Evolutionary conservation across 2,797 vertebrate genomes (phyloP), one percentile per base, ranked within the genome.

Genomic region (Siniperca undulata): DNA sequence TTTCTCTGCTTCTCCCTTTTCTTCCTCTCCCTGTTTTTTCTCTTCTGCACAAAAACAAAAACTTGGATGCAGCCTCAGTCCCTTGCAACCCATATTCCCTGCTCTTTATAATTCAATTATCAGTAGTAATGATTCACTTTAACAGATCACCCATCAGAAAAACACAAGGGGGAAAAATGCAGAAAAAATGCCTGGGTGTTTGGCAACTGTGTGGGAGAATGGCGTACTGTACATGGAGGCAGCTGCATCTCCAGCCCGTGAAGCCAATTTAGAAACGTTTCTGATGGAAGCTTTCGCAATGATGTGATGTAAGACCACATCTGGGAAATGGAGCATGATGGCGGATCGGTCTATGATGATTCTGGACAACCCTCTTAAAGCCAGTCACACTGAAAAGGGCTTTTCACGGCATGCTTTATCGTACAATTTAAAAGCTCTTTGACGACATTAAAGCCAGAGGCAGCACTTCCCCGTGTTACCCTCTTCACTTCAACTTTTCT

Each of bases 31-130:
- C 46, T 56, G 3, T 24, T 40, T 46, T 62, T 20, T 48, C 24
- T 61, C 64, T 16, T 50, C n/a, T 12, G 36, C 76, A 75, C 55
- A 56, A 53, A 70, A 70, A 77, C 42, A 76, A 65, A 86, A 62
- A 42, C 69, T 62, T 50, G 34, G 0, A 78, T 58, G 46, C 44
- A 68, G 59, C 53, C n/a, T 77, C 14, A 7, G 46, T 52, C 36
- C 61, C 34, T 66, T 3, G 27, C 52, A 77, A 38, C 27, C 55
- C 67, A 10, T 5, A 81, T 64, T 74, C n/a, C 22, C 64, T 76
- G 76, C 46, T 74, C 67, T 66, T 68, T 58, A 60, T 85, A 78
- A 91, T 86, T 91, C 24, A 87, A 86, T 90, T 91, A 91, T 82
- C 68, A 62, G 69, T 24, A 65, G 58, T 79, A 34, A 74, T 82